Base-by-base conservation (phyloP, 2,888 invertebrate genomes). In the Ceratothoa steindachneri region DNA sequence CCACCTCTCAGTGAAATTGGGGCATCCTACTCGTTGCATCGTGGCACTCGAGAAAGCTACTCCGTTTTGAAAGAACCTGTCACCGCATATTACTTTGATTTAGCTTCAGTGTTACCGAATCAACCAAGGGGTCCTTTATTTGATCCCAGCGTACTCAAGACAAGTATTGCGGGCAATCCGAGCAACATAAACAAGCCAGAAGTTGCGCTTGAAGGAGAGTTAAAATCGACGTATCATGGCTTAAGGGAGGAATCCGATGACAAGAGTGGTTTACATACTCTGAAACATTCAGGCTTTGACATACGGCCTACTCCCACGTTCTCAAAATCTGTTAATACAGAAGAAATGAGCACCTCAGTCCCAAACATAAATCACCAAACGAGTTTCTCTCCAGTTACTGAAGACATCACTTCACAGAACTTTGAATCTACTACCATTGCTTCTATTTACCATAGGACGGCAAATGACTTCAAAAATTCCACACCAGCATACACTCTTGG, bases 51-150 rank as follows among this genome's bases (percentile, higher is more conserved):
- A 7, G 60, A 60, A 60, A 60, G 12, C 24, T 55, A 24, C 24
- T n/a, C 76, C 2, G 72, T 79, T 1, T 71, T 67, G n/a, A 79
- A 79, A 51, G 74, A 74, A 12, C 79, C 79, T 27, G 71, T 79
- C 22, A 76, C 79, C 29, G 74, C 76, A 30, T 79, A 79, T 30
- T 79, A 67, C 70, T 79, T 79, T 67, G 79, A 79, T 41, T 30
- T 79, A 27, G 30, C 72, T 22, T 71, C 75, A n/a, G 79, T 69
- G 15, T 67, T 65, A 7, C 69, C 69, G 22, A 51, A 73, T 1
- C 55, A 52, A 24, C 60, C 71, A 19, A 72, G 73, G 31, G 79
- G 79, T 2, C 79, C 79, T 12, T 74, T 78, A 2, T 74, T 67
- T 67, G 74, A 78, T 60, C 65, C 69, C 24, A 60, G 60, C 24